A percentile compares a stretch with the other conserved stretches of the same genome.
These are phyloP conservation scores for Eubasilissa splendida DNA, from an alignment of 2,888 invertebrate genomes.

Conservation along the genomic window DNA sequence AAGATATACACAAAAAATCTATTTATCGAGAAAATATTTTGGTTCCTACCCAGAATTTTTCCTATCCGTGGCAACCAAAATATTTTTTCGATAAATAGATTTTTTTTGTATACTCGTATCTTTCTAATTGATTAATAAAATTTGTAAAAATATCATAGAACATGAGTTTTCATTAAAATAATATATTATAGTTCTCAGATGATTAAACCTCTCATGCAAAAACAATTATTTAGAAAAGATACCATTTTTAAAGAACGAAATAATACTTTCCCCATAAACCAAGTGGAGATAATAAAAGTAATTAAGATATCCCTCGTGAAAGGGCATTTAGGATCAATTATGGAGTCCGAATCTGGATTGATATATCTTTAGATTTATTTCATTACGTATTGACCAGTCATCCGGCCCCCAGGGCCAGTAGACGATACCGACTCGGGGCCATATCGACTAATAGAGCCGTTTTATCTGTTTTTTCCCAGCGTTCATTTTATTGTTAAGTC, in stretches of 20 bases:
- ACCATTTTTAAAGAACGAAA: not conserved
- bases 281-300: constrained; percentile 38
- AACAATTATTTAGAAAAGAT: too few relatives aligned
- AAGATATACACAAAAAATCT: too few relatives aligned
- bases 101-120: too few relatives aligned
- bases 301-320: constrained; percentile 54
- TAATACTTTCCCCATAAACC: constrained; percentile 6
- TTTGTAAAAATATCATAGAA: too few relatives aligned
- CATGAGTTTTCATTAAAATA: too few relatives aligned
- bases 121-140: too few relatives aligned
- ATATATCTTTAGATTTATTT: constrained; percentile 53
- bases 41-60: too few relatives aligned
- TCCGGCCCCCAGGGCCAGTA: not conserved
- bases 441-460: constrained; percentile 19
- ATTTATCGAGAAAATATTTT: too few relatives aligned
- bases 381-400: constrained; percentile 20
- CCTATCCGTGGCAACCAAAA: too few relatives aligned
- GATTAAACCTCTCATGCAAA: too few relatives aligned
- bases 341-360: constrained; percentile 41
- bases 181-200: too few relatives aligned
- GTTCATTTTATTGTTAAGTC: not conserved
- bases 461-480: constrained; percentile 1
- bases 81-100: too few relatives aligned
- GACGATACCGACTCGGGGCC: not conserved
- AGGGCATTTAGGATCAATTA: constrained; percentile 52